phyloP scores from a whole-genome alignment of 2,888 invertebrate genomes.

The Alitta virens region DNA sequence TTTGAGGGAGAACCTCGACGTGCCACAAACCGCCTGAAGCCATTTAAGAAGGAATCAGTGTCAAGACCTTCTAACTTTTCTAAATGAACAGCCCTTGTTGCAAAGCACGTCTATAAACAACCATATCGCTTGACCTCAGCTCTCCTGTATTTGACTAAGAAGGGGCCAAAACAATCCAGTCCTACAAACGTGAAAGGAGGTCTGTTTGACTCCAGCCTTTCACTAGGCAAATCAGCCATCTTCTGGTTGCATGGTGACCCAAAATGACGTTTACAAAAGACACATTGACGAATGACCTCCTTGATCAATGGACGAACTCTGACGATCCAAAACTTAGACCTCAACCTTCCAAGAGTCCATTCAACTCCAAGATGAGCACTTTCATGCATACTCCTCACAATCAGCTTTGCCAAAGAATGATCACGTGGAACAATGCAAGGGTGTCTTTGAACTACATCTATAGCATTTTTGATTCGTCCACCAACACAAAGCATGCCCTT shows the following conservation, averaged over 20 bases:
- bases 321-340: slow-evolving; percentile 24
- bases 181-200: slow-evolving; percentile 34
- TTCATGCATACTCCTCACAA: slow-evolving; percentile 29
- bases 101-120: slow-evolving; percentile 25
- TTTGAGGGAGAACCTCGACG: not conserved
- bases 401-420: no score
- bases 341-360: slow-evolving; percentile 27
- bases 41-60: slow-evolving; percentile 9
- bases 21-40: not conserved
- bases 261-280: slow-evolving; percentile 12
- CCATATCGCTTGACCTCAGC: slow-evolving; percentile 34
- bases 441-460: no score
- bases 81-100: no score
- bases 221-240: slow-evolving; percentile 31
- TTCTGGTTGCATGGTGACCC: slow-evolving; percentile 13
- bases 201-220: slow-evolving; percentile 25
- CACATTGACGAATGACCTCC: slow-evolving; percentile 12
- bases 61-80: no score
- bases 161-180: slow-evolving; percentile 37
- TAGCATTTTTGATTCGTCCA: no score
- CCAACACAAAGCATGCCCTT: no score
- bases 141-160: slow-evolving; percentile 30
- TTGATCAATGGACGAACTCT: slow-evolving; percentile 2
- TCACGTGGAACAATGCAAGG: slow-evolving; percentile 18
- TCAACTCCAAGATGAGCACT: slow-evolving; percentile 28